Evolutionary conservation across 2,113 vertebrate species (phyloP).

Genomic region (Meleagris gallopavo): DNA sequence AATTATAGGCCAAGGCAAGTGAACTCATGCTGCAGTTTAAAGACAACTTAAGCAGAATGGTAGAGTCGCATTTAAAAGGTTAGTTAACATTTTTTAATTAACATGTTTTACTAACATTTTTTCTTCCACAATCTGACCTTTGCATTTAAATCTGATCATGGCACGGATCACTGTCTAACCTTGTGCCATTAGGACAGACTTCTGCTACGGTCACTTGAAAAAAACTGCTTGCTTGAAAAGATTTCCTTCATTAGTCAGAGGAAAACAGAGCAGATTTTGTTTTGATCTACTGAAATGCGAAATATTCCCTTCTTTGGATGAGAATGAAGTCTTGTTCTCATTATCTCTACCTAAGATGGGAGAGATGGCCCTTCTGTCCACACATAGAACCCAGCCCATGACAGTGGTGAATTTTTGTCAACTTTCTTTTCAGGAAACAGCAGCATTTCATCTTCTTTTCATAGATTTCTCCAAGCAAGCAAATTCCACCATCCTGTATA

Average conservation of each 20-base stretch:
- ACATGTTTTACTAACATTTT: neutral
- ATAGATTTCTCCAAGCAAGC: conserved; percentile 30
- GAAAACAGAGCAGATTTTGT: conserved; percentile 12
- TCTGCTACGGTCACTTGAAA: neutral
- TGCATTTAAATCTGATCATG: conserved; percentile 11
- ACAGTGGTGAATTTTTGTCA: conserved; percentile 17
- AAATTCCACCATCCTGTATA: conserved; percentile 34
- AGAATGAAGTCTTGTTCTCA: conserved; percentile 30
- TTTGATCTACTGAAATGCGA: conserved; percentile 39
- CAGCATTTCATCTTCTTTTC: neutral
- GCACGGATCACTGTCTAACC: neutral
- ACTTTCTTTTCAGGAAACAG: neutral
- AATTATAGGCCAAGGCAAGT: neutral
- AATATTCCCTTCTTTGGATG: conserved; percentile 47
- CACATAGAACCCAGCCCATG: neutral
- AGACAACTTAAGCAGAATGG: neutral
- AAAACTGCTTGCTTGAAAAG: neutral
- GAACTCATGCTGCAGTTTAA: neutral
- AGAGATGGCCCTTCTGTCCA: neutral
- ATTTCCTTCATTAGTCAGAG: conserved; percentile 3
- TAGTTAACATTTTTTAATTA: neutral
- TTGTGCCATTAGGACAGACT: neutral
- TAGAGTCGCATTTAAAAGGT: neutral
- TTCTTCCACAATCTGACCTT: neutral
- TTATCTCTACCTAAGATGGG: conserved; percentile 9